Percentiles rank a stretch among this genome's conserved stretches.
Conservation (phyloP, 2,113 vertebrate species). For the Misgurnus anguillicaudatus region DNA sequence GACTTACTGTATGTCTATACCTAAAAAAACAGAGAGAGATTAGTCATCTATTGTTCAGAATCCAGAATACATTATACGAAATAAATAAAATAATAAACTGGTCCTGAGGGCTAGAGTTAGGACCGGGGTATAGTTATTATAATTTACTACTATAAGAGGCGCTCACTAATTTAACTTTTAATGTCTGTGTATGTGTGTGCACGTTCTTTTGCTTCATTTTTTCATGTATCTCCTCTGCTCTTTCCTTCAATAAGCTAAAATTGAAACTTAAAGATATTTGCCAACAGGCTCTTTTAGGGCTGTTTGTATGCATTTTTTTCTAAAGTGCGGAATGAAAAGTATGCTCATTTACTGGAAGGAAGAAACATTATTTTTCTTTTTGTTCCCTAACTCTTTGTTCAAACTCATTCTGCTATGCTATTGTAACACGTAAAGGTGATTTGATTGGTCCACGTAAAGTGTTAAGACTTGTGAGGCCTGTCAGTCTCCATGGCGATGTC, state of each 20-base stretch:
- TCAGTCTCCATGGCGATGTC: background rate
- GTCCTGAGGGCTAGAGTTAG: no score
- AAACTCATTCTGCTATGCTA: background rate
- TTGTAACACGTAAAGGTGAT: conserved; percentile 11
- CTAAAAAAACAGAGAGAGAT: conserved; percentile 54
- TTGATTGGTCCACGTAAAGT: conserved; percentile 25
- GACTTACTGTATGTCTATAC: conserved; percentile 75
- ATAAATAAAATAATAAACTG: no score
- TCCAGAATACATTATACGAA: no score
- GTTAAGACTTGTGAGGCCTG: background rate
- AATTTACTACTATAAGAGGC: no score
- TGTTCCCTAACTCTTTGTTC: background rate
- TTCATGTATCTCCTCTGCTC: no score
- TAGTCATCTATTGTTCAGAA: background rate
- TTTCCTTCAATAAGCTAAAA: no score
- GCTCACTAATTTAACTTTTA: no score
- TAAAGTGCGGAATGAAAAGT: background rate
- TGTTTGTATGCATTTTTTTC: background rate
- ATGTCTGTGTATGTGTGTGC: no score
- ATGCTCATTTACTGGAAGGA: conserved; percentile 9
- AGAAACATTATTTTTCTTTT: conserved; percentile 2
- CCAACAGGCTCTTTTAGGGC: background rate
- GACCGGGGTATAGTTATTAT: no score
- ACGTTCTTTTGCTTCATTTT: no score
- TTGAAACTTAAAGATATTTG: background rate